Evolutionary conservation across 1,140 invertebrate species (phyloP), one percentile per base, ranked within the genome.

Genomic region (Leptopilina boulardi): DNA sequence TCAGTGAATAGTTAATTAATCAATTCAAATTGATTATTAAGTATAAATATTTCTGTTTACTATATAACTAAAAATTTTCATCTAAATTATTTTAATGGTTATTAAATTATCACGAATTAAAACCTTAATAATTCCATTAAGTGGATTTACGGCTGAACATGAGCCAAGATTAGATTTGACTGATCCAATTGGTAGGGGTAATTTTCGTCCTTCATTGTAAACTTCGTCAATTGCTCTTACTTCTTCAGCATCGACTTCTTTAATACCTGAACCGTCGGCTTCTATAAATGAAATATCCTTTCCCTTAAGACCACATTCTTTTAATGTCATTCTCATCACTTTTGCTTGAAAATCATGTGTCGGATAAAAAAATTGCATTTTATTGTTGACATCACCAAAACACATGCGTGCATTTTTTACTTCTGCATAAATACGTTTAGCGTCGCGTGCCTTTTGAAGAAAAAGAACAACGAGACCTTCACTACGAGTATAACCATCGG

Each of bases 81-180:
- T 47, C 2, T 15, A 15, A 47, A n/a, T 47, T 47, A 15, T 4
- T 47, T 6, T 21, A 19, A 4, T 56, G 3, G 8, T 4, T 19
- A 0, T 8, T 10, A 71, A 59, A 42, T n/a, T 19, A 42, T 77
- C 15, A 8, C n/a, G 70, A 21, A 54, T 44, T 51, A 66, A 2
- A 66, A 84, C 92, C 88, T 95, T 95, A 9, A 92, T 91, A 47
- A 95, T 83, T 3, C 92, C 90, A 77, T 92, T 92, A 0, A 95
- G 80, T 38, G 92, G 91, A 84, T 94, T 94, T 3, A 93, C 93
- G 18, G 95, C 92, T 87, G 96, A 95, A 18, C 94, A 91, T 83
- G 97, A 95, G 0, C 96, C 96, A 89, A 96, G 92, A 86, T 96
- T 96, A 11, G 94, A 94, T 86, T 96, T 96, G 2, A 96, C 92